Conservation (phyloP, 2,797 vertebrate species). For the Pipistrellus pygmaeus region DNA sequence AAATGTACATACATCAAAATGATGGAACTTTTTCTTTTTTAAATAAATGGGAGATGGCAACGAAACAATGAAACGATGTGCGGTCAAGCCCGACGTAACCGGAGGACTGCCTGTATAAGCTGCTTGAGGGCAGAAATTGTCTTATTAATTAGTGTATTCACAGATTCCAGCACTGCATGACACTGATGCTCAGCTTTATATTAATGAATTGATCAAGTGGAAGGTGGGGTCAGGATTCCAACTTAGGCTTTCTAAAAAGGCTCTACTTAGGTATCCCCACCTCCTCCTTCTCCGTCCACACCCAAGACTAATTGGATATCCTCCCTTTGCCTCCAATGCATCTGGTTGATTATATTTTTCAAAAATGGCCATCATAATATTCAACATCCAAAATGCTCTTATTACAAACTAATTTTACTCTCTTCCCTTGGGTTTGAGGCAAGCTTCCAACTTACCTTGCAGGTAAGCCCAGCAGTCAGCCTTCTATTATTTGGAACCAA, state of each 20-base stretch:
- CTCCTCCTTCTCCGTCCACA: neutral
- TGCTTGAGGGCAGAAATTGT: neutral
- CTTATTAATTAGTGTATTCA: conserved; percentile 2
- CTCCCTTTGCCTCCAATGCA: neutral
- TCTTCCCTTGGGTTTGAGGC: neutral
- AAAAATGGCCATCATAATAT: neutral
- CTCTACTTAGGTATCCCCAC: neutral
- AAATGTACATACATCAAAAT: too few relatives aligned
- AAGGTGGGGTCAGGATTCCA: neutral
- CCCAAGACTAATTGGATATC: neutral
- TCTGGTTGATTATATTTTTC: conserved; percentile 21
- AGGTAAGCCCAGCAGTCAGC: neutral
- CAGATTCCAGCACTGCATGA: neutral
- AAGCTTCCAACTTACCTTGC: conserved; percentile 1
- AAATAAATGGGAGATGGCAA: too few relatives aligned
- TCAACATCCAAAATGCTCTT: neutral
- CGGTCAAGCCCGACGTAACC: too few relatives aligned
- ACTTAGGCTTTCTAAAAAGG: conserved; percentile 45
- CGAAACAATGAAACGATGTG: too few relatives aligned
- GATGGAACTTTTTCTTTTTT: too few relatives aligned
- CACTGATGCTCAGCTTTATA: neutral
- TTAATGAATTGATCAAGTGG: conserved; percentile 28
- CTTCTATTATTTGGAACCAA: conserved; percentile 17
- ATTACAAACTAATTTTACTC: neutral
- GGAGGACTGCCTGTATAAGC: neutral